Evolutionary conservation across 2,888 invertebrate genomes (phyloP), one percentile per base, ranked within the genome.

Genomic region (Diaprepes abbreviatus): DNA sequence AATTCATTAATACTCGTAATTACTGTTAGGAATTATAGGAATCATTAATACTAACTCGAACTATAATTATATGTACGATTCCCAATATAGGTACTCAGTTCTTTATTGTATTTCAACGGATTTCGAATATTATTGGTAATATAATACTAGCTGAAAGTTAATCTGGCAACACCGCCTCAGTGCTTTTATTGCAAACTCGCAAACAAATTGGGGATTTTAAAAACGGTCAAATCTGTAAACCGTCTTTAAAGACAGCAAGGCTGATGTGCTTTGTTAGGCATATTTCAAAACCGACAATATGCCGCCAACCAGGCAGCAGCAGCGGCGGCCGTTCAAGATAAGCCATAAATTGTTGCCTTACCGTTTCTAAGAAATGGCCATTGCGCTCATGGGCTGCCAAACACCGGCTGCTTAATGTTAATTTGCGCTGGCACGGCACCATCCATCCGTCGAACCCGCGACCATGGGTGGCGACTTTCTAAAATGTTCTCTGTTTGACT

Each of bases 371-470:
- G 45, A 45, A 45, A 45, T 24, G 45, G 12, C 45, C 45, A 45
- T 45, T 45, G 45, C 24, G 45, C 45, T 16, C 45, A 12, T 45
- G 45, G 45, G 45, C 24, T 45, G 45, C 45, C 45, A 24, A 43
- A 45, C 45, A 12, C 45, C 24, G 45, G 45, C 45, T 45, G 45
- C 12, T 45, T 45, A 24, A 12, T 45, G 45, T 21, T 45, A 45
- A 45, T 45, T 21, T 45, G n/a, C 24, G n/a, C 24, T 45, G 45
- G 45, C 45, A 45, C 12, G 45, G 45, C 45, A 45, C 45, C 45
- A 45, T 45, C 24, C 24, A 45, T 24, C 45, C 45, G 45, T n/a
- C 45, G 21, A 12, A 43, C n/a, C 45, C 45, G 45, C 45, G 45
- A 12, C 24, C 45, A 45, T 45, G 24, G 45, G 45, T 45, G 45